These are phyloP conservation scores for Tipula lateralis DNA, from an alignment of 2,888 invertebrate species.

Conservation along the genomic window DNA sequence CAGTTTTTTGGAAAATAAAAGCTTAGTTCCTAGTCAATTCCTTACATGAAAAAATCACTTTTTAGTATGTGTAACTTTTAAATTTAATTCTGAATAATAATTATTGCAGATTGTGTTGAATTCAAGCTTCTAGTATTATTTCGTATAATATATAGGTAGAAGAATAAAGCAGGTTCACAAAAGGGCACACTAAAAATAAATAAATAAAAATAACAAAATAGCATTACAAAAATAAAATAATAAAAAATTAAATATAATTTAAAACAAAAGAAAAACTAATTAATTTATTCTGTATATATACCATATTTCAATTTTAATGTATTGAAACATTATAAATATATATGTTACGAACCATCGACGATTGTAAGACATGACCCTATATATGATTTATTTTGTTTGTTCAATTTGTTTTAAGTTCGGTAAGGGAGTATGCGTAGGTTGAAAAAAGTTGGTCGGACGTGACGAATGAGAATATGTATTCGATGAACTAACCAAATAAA, in stretches of 20 bases:
- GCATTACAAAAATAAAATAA: background rate
- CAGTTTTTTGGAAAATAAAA: background rate
- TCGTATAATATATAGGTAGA: background rate
- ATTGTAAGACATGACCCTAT: too few relatives aligned
- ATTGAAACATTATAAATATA: too few relatives aligned
- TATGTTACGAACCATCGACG: too few relatives aligned
- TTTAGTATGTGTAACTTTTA: background rate
- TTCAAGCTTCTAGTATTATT: background rate
- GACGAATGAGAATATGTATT: too few relatives aligned
- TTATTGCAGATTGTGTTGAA: background rate
- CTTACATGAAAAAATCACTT: background rate
- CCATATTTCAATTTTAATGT: too few relatives aligned
- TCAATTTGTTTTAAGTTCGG: too few relatives aligned
- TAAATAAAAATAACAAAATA: background rate
- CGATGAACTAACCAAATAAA: too few relatives aligned
- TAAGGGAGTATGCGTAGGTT: too few relatives aligned
- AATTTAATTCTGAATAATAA: background rate
- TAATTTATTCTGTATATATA: background rate
- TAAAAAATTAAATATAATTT: background rate
- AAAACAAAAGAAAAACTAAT: background rate
- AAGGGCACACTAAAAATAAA: slow-evolving; percentile 6
- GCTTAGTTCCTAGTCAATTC: background rate
- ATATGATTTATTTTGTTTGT: too few relatives aligned
- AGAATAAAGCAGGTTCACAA: background rate
- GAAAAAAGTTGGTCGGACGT: too few relatives aligned